Base-by-base conservation (phyloP, 2,888 invertebrate genomes). In the Drosophila mimica region DNA sequence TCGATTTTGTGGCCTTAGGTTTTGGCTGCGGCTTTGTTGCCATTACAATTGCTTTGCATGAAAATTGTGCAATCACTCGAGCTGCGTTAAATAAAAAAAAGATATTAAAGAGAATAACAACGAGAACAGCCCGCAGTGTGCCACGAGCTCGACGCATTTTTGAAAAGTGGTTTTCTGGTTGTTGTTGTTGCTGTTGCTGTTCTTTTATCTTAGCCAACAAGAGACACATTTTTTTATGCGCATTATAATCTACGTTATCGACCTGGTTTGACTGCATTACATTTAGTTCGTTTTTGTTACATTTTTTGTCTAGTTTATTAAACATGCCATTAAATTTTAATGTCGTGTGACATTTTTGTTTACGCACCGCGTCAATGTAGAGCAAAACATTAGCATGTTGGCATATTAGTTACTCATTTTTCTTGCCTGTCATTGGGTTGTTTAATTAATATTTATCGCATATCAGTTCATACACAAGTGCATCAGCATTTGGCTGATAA, bases 401-500 rank as follows among this genome's bases (percentile, higher is more conserved):
- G 75, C 73, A 72, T 79, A 74, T 76, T 79, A 82, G 74, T 62
- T 83, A 71, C 74, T 71, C 46, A 88, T 74, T 72, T 77, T 74
- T 73, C 68, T 70, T 68, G 70, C 66, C 57, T 82, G 80, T 74
- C 83, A 83, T 77, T 85, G 71, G 76, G 66, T 64, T 58, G 70
- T 66, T 81, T 83, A 86, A 83, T 86, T 86, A 83, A 86, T 83
- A 86, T 86, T 83, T 86, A 86, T 81, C 56, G 57, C 63, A 33
- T 36, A 57, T 31, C 73, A 59, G 56, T 75, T 66, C 54, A 63
- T 46, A 54, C 64, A 31, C 62, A 30, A 56, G 64, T 65, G 58
- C 70, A 79, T 75, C 71, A 69, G 65, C 51, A 49, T 58, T 73
- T 57, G 59, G 64, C 60, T 70, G 74, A 28, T 25, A 36, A 25